phyloP scores from a whole-genome alignment of 2,797 vertebrate species.

The Potorous gilbertii region DNA sequence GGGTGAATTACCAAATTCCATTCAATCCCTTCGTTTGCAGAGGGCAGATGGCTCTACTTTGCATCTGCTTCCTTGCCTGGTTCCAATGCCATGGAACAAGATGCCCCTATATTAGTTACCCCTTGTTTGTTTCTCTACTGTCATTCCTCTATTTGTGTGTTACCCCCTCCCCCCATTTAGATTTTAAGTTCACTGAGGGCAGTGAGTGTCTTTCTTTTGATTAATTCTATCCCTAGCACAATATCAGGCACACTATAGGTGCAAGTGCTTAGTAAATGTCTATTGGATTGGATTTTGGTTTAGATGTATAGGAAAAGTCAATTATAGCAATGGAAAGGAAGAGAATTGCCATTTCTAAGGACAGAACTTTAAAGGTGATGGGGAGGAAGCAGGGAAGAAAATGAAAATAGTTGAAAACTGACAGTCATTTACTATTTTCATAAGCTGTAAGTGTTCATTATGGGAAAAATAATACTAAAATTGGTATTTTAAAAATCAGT shows the following conservation, averaged over 20 bases:
- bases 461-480: background rate
- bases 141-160: background rate
- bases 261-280: background rate
- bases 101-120: background rate
- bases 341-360: background rate
- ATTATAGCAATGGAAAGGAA: background rate
- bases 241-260: background rate
- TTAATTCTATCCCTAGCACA: background rate
- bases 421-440: background rate
- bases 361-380: background rate
- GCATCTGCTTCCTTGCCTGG: background rate
- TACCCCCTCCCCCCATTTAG: background rate
- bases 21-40: background rate
- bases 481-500: background rate
- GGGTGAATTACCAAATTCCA: background rate
- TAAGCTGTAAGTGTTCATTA: background rate
- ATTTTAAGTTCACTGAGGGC: background rate
- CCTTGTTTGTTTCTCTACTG: background rate
- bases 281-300: background rate
- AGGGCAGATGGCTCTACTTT: background rate
- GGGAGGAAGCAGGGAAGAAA: background rate
- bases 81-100: background rate
- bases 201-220: background rate
- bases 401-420: background rate
- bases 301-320: background rate